Conservation (phyloP, 2,888 invertebrate species). For the Diplolepis rosae region DNA sequence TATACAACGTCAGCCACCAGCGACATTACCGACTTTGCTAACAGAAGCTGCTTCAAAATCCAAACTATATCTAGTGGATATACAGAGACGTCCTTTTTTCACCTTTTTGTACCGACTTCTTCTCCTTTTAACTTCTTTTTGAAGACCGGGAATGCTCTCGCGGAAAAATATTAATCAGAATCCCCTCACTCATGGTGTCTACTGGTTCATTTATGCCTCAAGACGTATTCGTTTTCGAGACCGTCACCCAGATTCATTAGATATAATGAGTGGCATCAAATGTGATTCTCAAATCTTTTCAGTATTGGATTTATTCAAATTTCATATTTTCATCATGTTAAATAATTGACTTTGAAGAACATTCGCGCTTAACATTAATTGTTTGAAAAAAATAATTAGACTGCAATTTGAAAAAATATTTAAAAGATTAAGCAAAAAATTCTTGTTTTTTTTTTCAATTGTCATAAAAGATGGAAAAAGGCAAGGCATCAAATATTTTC, state of each 20-base stretch:
- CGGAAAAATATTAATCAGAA: conserved; percentile 58
- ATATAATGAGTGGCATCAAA: neutral
- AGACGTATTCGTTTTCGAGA: neutral
- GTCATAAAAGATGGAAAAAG: too few relatives aligned
- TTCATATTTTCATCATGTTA: too few relatives aligned
- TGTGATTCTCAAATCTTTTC: neutral
- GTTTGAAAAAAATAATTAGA: too few relatives aligned
- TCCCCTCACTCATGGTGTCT: neutral
- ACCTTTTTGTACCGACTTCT: conserved; percentile 42
- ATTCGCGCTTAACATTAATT: too few relatives aligned
- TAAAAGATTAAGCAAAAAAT: too few relatives aligned
- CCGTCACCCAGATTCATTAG: neutral
- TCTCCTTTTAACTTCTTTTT: conserved; percentile 56
- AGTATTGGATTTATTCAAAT: too few relatives aligned
- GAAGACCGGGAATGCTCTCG: conserved; percentile 41
- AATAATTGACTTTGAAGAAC: too few relatives aligned
- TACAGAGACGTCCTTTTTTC: conserved; percentile 37
- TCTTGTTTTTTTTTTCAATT: too few relatives aligned
- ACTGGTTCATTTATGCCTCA: neutral
- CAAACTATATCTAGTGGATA: conserved; percentile 35
- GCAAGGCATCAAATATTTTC: too few relatives aligned
- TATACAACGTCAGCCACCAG: conserved; percentile 65
- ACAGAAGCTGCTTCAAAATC: conserved; percentile 32
- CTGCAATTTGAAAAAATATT: too few relatives aligned
- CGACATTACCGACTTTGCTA: conserved; percentile 57